Conservation (phyloP, 2,113 vertebrate genomes). For the Poeciliopsis occidentalis region DNA sequence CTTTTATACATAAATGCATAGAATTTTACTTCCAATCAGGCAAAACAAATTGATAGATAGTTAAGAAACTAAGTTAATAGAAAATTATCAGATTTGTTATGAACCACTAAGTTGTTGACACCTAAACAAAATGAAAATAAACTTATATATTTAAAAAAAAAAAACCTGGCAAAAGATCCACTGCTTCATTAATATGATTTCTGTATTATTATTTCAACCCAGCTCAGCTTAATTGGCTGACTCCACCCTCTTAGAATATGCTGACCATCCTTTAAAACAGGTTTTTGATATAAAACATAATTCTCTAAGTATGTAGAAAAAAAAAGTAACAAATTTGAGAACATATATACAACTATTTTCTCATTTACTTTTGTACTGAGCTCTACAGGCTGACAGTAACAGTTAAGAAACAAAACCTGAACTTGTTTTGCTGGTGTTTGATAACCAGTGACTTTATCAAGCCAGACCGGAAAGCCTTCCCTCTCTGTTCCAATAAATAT, state of each 20-base stretch:
- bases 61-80: too few species aligned
- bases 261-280: not conserved
- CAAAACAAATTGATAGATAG: too few species aligned
- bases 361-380: not conserved
- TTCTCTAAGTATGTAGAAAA: not conserved
- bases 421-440: slow-evolving; percentile 14
- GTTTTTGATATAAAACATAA: not conserved
- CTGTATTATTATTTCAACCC: too few species aligned
- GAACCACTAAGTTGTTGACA: not conserved
- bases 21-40: too few species aligned
- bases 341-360: too few species aligned
- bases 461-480: slow-evolving; percentile 30
- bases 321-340: too few species aligned
- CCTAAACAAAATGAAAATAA: not conserved
- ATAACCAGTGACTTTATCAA: slow-evolving; percentile 10
- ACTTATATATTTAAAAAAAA: not conserved
- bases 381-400: not conserved
- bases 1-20: not conserved
- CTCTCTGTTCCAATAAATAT: slow-evolving; percentile 33
- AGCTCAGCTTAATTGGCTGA: not conserved
- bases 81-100: too few species aligned
- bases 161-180: too few species aligned
- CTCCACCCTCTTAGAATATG: not conserved
- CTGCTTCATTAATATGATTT: too few species aligned
- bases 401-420: not conserved